phyloP scores from a whole-genome alignment of 2,888 invertebrate genomes.

The Phaonia tiefii region DNA sequence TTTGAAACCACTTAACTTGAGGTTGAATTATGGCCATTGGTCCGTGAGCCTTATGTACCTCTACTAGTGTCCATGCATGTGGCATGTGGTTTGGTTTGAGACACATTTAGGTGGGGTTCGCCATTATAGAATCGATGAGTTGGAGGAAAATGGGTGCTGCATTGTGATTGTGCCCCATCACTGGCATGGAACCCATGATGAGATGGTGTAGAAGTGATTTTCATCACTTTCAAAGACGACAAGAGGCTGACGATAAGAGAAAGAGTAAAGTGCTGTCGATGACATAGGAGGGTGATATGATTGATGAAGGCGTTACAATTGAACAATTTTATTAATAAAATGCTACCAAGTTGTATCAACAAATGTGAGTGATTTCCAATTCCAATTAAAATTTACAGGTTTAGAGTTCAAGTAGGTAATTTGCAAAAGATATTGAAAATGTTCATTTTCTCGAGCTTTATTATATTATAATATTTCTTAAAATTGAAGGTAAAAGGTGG shows the following conservation, averaged over 20 bases:
- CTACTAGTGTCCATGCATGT: not conserved
- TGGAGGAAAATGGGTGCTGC: constrained; percentile 1
- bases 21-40: constrained; percentile 50
- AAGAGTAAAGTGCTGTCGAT: not conserved
- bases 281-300: not conserved
- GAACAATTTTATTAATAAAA: not conserved
- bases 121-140: not conserved
- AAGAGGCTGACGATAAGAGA: not conserved
- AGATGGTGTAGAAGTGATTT: constrained; percentile 2
- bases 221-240: constrained; percentile 3
- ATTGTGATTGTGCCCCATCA: not conserved
- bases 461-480: too few relatives aligned
- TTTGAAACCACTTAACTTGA: constrained; percentile 56
- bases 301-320: not conserved
- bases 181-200: not conserved
- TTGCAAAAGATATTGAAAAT: too few relatives aligned
- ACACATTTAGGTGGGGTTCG: constrained; percentile 17
- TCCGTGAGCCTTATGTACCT: not conserved
- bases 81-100: constrained; percentile 7
- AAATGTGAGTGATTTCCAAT: too few relatives aligned
- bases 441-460: too few relatives aligned
- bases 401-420: too few relatives aligned
- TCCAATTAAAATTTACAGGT: too few relatives aligned
- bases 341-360: too few relatives aligned
- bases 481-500: too few relatives aligned